phyloP scores from a whole-genome alignment of 2,113 vertebrate genomes.

The Semnopithecus entellus region DNA sequence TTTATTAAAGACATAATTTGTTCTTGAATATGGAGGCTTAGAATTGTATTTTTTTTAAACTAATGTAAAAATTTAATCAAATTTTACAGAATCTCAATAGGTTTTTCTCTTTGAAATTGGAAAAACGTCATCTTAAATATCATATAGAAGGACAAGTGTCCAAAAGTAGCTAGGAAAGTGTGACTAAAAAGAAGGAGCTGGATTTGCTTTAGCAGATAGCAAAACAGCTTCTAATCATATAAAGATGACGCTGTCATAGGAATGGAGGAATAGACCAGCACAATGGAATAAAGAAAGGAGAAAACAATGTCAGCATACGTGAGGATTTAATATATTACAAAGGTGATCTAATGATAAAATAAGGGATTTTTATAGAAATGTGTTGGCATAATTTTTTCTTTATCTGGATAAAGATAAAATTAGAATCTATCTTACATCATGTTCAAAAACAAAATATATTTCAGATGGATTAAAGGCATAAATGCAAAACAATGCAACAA shows the following conservation, averaged over 20 bases:
- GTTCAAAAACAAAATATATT: constrained; percentile 20
- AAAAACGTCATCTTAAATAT: constrained; percentile 31
- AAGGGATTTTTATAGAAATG: background rate
- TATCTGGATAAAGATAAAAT: constrained; percentile 24
- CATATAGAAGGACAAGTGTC: background rate
- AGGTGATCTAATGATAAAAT: background rate
- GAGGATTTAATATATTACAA: background rate
- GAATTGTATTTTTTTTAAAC: background rate
- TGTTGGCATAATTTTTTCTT: background rate
- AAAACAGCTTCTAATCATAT: constrained; percentile 9
- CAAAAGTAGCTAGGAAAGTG: constrained; percentile 8
- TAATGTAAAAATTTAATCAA: background rate
- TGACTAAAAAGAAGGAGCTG: background rate
- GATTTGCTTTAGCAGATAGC: background rate
- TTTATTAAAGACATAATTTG: background rate
- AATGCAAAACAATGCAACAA: background rate
- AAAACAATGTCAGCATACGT: background rate
- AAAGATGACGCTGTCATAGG: background rate
- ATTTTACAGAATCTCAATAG: background rate
- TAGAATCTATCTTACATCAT: background rate
- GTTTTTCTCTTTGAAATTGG: background rate
- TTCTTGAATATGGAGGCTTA: background rate
- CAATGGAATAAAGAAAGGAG: background rate
- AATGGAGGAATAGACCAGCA: background rate
- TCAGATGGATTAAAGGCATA: constrained; percentile 11